Evolutionary conservation across 2,113 vertebrate species (phyloP).

Genomic region (Coryphaenoides rupestris): DNA sequence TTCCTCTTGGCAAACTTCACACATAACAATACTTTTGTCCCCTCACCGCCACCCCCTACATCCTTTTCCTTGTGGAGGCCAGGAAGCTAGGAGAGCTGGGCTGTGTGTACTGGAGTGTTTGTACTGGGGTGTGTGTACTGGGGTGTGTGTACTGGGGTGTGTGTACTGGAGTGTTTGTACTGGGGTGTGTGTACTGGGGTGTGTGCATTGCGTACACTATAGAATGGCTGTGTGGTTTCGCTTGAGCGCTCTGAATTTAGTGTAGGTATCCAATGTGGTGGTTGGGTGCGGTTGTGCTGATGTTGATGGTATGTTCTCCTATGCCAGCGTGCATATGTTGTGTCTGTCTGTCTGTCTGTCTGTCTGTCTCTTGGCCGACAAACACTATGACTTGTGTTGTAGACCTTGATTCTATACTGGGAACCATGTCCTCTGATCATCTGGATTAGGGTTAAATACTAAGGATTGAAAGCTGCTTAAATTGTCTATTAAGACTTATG

Average conservation of each 20-base stretch:
- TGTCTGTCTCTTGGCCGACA: constrained; percentile 11
- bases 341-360: no score
- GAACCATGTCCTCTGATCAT: constrained; percentile 18
- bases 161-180: constrained; percentile 29
- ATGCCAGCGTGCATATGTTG: background rate
- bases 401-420: no score
- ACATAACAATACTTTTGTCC: constrained; percentile 40
- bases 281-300: no score
- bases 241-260: background rate
- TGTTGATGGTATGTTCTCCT: background rate
- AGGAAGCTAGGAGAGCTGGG: constrained; percentile 63
- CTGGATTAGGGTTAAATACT: constrained; percentile 67
- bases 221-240: no score
- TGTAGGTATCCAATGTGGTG: no score
- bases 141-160: no score
- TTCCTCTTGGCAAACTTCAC: constrained; percentile 31
- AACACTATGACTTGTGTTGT: constrained; percentile 38
- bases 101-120: no score
- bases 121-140: no score
- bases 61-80: constrained; percentile 46
- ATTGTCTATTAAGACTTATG: background rate
- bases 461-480: constrained; percentile 55
- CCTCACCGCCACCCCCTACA: no score
- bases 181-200: no score
- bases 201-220: no score